Evolutionary conservation across 2,113 vertebrate species (phyloP), one percentile per base, ranked within the genome.

Genomic region (Cairina moschata): DNA sequence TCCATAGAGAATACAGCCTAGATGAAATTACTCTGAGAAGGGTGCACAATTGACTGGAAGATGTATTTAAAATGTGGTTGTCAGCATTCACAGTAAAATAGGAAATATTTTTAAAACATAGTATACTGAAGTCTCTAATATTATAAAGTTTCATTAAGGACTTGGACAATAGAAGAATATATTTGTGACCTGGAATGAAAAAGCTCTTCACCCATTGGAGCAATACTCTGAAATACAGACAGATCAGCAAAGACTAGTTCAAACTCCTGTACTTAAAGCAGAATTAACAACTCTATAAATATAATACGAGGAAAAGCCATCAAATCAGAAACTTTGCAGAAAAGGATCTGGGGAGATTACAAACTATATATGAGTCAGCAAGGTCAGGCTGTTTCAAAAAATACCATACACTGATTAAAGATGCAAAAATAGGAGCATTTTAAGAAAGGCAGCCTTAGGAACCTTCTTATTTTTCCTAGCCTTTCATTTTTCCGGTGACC

Each of bases 211-310:
- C 56, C 28, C 52, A 67, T 52, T 63, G 36, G 22, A 86, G 40
- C 11, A 69, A 40, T 17, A 62, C 16, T 40, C 34, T 71, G 59
- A 84, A 79, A 88, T n/a, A 66, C 11, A 77, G 55, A 26, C 0
- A 0, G 31, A n/a, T 86, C 72, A 67, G 50, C 69, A 80, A 90
- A 34, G 7, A 90, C 36, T 12, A 80, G 46, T 55, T 40, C 40
- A 77, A 55, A 80, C 22, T 86, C 31, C 79, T 83, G 50, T 25
- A 36, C 36, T 55, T 86, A 67, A 62, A 46, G 66, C 55, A 63
- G 63, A 86, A 90, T 86, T 91, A 93, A 46, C 20, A 91, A 25
- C 44, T 87, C 71, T 55, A 13, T 86, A 71, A 83, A 93, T 59
- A 55, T 32, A 88, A 55, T 4, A 44, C 25, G 6, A 21, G 25